These are phyloP conservation scores for Drosophila koepferae DNA, from an alignment of 2,888 invertebrate genomes.

Conservation along the genomic window DNA sequence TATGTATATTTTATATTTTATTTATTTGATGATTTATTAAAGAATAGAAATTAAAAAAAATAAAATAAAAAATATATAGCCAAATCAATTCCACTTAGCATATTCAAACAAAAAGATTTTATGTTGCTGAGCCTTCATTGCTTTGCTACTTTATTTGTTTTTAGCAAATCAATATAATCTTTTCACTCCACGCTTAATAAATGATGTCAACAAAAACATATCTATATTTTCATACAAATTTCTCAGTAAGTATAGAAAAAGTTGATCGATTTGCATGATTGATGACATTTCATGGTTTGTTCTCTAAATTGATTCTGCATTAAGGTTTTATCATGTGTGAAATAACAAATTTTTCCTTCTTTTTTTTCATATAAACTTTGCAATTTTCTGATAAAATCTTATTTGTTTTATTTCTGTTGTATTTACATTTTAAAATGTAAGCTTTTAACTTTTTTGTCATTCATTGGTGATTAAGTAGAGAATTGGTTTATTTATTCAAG, in stretches of 20 bases:
- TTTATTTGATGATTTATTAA: background rate
- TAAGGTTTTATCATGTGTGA: slow-evolving; percentile 11
- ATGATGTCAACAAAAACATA: background rate
- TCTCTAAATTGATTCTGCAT: slow-evolving; percentile 9
- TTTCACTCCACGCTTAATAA: background rate
- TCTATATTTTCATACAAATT: background rate
- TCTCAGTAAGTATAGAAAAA: background rate
- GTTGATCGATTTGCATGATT: slow-evolving; percentile 12
- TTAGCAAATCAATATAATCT: background rate
- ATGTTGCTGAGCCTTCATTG: background rate
- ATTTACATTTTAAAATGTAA: background rate
- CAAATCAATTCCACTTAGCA: background rate
- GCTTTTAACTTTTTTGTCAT: slow-evolving; percentile 8
- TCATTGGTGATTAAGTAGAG: slow-evolving; percentile 27
- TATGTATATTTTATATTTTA: background rate
- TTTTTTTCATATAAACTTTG: background rate
- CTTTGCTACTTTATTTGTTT: background rate
- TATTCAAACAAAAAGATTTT: background rate
- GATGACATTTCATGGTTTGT: background rate
- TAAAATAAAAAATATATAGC: background rate
- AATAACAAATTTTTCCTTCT: background rate
- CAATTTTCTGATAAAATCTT: background rate
- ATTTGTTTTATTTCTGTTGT: background rate
- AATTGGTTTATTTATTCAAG: slow-evolving; percentile 31
- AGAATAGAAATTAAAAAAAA: background rate